Evolutionary conservation across 2,113 vertebrate genomes (phyloP).

Genomic region (Phoenicopterus ruber): DNA sequence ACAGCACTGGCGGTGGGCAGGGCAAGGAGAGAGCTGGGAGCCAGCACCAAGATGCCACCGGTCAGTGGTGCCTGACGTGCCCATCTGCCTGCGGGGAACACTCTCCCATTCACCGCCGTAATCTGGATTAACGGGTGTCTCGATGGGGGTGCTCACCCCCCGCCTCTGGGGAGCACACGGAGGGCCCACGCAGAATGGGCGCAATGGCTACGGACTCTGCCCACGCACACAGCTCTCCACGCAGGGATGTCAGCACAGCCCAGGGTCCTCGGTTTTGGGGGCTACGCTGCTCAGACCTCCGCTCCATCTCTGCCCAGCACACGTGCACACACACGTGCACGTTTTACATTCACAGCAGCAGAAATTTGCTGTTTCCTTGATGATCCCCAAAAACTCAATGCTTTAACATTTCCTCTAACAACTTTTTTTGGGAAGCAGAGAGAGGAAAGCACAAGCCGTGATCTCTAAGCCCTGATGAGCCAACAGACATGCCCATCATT

Average conservation of each 20-base stretch:
- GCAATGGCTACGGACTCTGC: background rate
- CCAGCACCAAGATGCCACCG: background rate
- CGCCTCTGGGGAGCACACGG: background rate
- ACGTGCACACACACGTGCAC: fast-evolving
- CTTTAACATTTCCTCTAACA: background rate
- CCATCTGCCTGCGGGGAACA: background rate
- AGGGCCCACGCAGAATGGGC: fast-evolving
- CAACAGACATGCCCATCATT: background rate
- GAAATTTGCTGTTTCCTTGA: background rate
- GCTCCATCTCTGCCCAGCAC: background rate
- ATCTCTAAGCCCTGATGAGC: background rate
- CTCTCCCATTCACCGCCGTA: fast-evolving
- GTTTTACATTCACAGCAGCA: background rate
- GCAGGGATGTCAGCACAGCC: background rate
- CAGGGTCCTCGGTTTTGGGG: background rate
- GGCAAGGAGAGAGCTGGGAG: background rate
- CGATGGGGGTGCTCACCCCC: background rate
- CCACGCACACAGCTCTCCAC: background rate
- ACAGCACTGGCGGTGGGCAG: background rate
- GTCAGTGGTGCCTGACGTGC: too few species aligned
- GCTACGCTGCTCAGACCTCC: background rate
- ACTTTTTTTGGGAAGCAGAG: background rate
- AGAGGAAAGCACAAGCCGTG: background rate
- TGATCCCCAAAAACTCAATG: background rate
- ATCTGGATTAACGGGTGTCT: background rate